phyloP scores from a whole-genome alignment of 1,140 invertebrate species.

The Drosophila repletoides region DNA sequence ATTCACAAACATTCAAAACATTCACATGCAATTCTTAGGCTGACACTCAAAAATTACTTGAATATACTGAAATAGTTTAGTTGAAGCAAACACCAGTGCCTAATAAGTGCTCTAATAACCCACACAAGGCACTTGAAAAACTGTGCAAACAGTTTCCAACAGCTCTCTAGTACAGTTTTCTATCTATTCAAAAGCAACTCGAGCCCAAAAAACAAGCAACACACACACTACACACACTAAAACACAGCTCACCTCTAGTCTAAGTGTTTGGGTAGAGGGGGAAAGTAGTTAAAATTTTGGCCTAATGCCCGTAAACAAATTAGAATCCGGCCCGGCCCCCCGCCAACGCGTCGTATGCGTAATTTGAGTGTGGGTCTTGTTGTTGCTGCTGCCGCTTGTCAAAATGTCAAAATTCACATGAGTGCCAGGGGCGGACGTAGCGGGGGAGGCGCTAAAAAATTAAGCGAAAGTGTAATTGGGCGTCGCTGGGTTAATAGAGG shows the following conservation, averaged over 20 bases:
- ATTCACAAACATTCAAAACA: too few species aligned
- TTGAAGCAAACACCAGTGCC: background rate
- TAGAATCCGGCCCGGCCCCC: slow-evolving; percentile 35
- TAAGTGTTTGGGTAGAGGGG: slow-evolving; percentile 2
- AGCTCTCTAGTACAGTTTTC: slow-evolving; percentile 40
- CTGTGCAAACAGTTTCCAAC: slow-evolving; percentile 43
- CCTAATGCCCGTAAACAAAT: slow-evolving; percentile 61
- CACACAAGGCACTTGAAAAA: slow-evolving; percentile 41
- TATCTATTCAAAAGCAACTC: slow-evolving; percentile 30
- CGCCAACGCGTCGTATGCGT: slow-evolving; percentile 58
- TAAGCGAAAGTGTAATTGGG: slow-evolving; percentile 74
- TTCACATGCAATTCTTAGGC: too few species aligned
- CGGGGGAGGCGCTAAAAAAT: slow-evolving; percentile 58
- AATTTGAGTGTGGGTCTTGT: slow-evolving; percentile 43
- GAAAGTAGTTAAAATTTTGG: slow-evolving; percentile 44
- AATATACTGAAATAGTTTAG: slow-evolving; percentile 1
- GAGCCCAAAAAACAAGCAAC: background rate
- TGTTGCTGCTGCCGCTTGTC: slow-evolving; percentile 22
- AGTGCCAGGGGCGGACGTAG: background rate
- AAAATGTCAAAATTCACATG: slow-evolving; percentile 63
- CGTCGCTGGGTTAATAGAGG: slow-evolving; percentile 73
- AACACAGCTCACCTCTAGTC: slow-evolving; percentile 23
- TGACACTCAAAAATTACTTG: slow-evolving; percentile 3
- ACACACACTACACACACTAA: slow-evolving; percentile 1
- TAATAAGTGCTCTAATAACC: slow-evolving; percentile 7